phyloP scores from a whole-genome alignment of 2,797 vertebrate genomes.

The Apogon hyalosoma region DNA sequence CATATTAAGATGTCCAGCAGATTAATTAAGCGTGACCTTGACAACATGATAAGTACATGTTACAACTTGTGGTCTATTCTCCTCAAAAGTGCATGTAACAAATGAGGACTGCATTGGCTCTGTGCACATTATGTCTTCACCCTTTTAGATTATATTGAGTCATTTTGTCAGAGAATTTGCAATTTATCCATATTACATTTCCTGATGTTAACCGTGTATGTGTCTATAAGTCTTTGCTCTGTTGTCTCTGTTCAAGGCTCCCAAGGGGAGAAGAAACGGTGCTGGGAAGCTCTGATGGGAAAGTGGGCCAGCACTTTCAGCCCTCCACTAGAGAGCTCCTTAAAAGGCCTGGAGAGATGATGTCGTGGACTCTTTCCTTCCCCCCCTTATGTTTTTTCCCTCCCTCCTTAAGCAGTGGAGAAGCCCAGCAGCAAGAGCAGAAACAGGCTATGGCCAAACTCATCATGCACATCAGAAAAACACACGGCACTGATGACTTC shows the following conservation, averaged over 20 bases:
- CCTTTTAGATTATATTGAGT: neutral
- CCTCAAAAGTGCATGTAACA: slow-evolving; percentile 16
- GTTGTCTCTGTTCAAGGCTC: slow-evolving; percentile 64
- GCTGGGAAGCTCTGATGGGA: slow-evolving; percentile 79
- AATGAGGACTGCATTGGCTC: no score
- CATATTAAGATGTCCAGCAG: slow-evolving; percentile 45
- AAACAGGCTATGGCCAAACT: slow-evolving; percentile 66
- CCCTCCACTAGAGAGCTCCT: slow-evolving; percentile 85
- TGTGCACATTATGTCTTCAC: neutral
- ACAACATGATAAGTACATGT: slow-evolving; percentile 28
- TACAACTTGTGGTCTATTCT: slow-evolving; percentile 16
- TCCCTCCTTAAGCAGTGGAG: slow-evolving; percentile 55
- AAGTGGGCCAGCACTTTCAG: slow-evolving; percentile 81
- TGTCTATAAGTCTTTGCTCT: slow-evolving; percentile 43
- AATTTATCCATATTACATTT: slow-evolving; percentile 47
- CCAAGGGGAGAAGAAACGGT: slow-evolving; percentile 59
- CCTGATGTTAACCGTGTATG: slow-evolving; percentile 20
- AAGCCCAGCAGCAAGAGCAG: slow-evolving; percentile 63
- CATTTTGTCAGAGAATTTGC: neutral
- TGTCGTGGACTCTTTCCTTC: slow-evolving; percentile 75
- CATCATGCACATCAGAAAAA: slow-evolving; percentile 76
- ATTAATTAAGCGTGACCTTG: slow-evolving; percentile 55
- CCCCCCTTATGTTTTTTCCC: slow-evolving; percentile 47
- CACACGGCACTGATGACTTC: slow-evolving; percentile 77
- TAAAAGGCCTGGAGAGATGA: slow-evolving; percentile 87